These are phyloP conservation scores for Aethina tumida DNA, from an alignment of 1,140 invertebrate species.

Conservation along the genomic window DNA sequence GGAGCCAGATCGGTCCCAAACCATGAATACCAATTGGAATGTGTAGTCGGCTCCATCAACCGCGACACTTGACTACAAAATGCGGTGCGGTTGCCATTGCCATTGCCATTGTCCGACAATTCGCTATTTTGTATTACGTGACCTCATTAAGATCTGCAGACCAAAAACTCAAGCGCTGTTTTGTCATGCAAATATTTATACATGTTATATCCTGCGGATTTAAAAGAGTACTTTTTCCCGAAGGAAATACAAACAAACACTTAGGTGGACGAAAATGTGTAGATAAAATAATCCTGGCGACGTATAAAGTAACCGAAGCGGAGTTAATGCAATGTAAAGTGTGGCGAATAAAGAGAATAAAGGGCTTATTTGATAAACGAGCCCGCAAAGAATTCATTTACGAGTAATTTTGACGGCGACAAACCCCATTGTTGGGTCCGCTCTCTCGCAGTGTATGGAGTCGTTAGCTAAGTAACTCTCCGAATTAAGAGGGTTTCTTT, in stretches of 20 bases:
- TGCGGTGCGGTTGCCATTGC: no score
- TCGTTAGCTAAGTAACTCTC: slow-evolving; percentile 36
- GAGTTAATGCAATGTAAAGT: no score
- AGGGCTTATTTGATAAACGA: slow-evolving; percentile 30
- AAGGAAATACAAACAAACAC: background rate
- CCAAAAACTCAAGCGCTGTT: background rate
- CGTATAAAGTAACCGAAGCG: no score
- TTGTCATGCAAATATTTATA: background rate
- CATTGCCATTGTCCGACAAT: no score
- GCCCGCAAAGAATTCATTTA: slow-evolving; percentile 32
- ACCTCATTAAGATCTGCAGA: no score
- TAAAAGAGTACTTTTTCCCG: background rate
- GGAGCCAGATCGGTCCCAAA: slow-evolving; percentile 31
- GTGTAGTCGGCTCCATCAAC: slow-evolving; percentile 16
- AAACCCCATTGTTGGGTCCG: slow-evolving; percentile 27
- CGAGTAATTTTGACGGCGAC: slow-evolving; percentile 32
- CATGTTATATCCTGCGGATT: no score
- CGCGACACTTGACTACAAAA: no score
- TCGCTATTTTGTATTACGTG: no score
- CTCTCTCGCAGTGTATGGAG: slow-evolving; percentile 23
- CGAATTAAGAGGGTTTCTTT: slow-evolving; percentile 36
- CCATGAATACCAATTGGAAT: slow-evolving; percentile 33
- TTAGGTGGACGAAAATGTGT: background rate
- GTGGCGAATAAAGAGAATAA: slow-evolving; percentile 22
- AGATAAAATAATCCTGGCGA: no score